phyloP scores from a whole-genome alignment of 2,888 invertebrate genomes.

The Chalcis sispes region DNA sequence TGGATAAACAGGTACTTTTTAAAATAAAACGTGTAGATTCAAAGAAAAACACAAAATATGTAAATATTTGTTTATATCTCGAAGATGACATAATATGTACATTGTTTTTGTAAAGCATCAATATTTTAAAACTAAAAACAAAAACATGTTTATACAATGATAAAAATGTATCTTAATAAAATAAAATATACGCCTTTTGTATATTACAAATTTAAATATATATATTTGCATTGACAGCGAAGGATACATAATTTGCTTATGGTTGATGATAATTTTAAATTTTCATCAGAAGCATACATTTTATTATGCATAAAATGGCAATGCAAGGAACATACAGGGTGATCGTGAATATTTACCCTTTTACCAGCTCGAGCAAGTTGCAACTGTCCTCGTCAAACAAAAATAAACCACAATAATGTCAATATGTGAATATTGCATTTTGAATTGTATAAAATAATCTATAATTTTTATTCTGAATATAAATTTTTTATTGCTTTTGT shows the following conservation, averaged over 20 bases:
- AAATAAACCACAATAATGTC: conserved; percentile 61
- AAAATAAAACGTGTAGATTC: too few species aligned
- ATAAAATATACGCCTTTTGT: conserved; percentile 1
- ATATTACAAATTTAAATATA: conserved; percentile 1
- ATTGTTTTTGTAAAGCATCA: neutral
- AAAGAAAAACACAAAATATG: too few species aligned
- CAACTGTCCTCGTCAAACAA: conserved; percentile 77
- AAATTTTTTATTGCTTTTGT: conserved; percentile 15
- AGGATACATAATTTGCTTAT: conserved; percentile 36
- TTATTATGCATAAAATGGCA: conserved; percentile 41
- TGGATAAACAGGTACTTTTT: neutral
- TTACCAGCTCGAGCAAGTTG: conserved; percentile 79
- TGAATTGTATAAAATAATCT: conserved; percentile 2
- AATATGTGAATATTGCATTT: conserved; percentile 32
- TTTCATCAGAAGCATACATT: conserved; percentile 42
- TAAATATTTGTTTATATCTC: too few species aligned
- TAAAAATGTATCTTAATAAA: conserved; percentile 9
- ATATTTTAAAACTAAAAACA: neutral
- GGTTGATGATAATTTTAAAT: conserved; percentile 33
- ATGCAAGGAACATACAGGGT: conserved; percentile 65
- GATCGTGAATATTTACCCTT: conserved; percentile 78
- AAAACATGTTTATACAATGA: neutral
- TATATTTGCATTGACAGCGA: conserved; percentile 4
- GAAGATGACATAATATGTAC: too few species aligned
- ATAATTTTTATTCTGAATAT: neutral